Percentiles rank a stretch among this genome's conserved stretches.
These are phyloP conservation scores for Idaea straminata DNA, from an alignment of 2,888 invertebrate genomes.

Conservation along the genomic window DNA sequence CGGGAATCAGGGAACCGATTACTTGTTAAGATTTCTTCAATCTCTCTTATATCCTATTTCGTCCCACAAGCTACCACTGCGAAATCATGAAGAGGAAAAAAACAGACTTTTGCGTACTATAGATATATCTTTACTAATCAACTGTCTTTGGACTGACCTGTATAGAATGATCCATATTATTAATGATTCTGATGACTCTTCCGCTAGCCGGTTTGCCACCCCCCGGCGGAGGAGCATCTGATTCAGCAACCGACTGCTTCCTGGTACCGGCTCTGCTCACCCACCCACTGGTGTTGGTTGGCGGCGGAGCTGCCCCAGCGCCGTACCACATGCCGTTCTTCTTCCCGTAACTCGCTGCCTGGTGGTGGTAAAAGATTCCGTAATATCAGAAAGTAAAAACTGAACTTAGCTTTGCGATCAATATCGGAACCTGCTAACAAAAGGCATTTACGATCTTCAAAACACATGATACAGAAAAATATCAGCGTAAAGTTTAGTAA, in stretches of 20 bases:
- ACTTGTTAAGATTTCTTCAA: background rate
- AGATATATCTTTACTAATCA: too few relatives aligned
- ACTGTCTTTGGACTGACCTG: constrained; percentile 82
- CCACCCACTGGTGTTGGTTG: constrained; percentile 83
- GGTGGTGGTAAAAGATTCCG: constrained; percentile 29
- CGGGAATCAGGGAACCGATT: too few relatives aligned
- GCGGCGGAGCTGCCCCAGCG: constrained; percentile 74
- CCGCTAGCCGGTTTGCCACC: constrained; percentile 89
- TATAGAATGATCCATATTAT: constrained; percentile 94
- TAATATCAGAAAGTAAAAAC: background rate
- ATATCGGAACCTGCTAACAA: background rate
- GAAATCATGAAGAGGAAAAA: too few relatives aligned
- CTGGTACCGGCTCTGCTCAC: constrained; percentile 85
- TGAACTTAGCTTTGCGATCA: background rate
- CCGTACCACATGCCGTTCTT: constrained; percentile 94
- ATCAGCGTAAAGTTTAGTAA: too few relatives aligned
- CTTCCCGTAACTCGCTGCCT: constrained; percentile 95
- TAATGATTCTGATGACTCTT: constrained; percentile 94
- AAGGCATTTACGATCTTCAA: too few relatives aligned
- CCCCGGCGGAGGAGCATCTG: constrained; percentile 87
- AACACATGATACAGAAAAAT: too few relatives aligned
- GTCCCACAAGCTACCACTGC: too few relatives aligned
- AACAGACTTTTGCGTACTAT: too few relatives aligned
- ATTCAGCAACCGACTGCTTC: constrained; percentile 91
- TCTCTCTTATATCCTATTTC: constrained; percentile 2